phyloP scores from a whole-genome alignment of 1,140 invertebrate genomes.

The Paracyclopina nana region DNA sequence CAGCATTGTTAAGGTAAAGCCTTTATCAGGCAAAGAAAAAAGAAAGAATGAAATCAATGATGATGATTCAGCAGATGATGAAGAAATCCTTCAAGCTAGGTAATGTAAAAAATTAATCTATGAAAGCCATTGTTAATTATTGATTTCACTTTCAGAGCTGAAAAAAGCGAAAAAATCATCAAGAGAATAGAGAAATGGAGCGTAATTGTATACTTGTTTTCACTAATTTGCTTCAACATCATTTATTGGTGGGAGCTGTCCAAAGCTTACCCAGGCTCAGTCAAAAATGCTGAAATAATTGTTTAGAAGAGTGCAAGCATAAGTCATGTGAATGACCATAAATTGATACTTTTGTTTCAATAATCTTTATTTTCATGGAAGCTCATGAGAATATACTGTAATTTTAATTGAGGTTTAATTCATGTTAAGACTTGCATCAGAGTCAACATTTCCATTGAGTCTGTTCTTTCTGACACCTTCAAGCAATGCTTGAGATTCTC shows the following conservation, averaged over 20 bases:
- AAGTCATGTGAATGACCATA: too few relatives aligned
- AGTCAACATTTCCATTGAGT: too few relatives aligned
- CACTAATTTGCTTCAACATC: neutral
- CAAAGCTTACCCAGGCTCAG: too few relatives aligned
- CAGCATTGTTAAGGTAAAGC: neutral
- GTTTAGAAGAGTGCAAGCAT: too few relatives aligned
- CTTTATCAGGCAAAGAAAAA: neutral
- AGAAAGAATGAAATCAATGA: neutral
- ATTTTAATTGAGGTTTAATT: too few relatives aligned
- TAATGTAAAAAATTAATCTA: too few relatives aligned
- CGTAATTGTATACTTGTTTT: neutral
- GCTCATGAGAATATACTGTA: too few relatives aligned
- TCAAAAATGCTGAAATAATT: too few relatives aligned
- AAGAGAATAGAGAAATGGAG: neutral
- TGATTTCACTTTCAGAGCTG: neutral
- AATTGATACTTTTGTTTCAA: too few relatives aligned
- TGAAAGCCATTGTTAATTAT: too few relatives aligned
- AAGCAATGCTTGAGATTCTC: slow-evolving; percentile 13
- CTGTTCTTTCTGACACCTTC: slow-evolving; percentile 16
- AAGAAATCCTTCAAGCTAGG: neutral
- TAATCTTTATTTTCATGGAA: too few relatives aligned
- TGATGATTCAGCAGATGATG: neutral
- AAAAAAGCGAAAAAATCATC: neutral
- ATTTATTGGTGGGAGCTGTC: neutral
- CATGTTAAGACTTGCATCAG: too few relatives aligned